phyloP scores from a whole-genome alignment of 2,888 invertebrate genomes.

The Coenonympha glycerion region DNA sequence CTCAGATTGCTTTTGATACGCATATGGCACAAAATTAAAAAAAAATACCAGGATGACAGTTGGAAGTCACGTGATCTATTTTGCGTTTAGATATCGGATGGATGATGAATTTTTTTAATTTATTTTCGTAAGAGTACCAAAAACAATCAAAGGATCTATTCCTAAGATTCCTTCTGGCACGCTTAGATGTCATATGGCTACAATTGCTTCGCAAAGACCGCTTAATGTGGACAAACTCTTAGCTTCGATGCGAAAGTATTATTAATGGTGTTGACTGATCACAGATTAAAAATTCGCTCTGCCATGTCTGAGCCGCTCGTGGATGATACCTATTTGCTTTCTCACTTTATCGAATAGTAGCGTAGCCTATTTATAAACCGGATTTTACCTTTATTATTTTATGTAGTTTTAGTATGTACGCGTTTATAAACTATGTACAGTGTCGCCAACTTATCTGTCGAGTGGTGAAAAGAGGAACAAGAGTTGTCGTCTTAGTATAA shows the following conservation, averaged over 20 bases:
- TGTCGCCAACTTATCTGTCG: constrained; percentile 30
- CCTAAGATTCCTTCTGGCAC: no score
- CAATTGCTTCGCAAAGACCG: not conserved
- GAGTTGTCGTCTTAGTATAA: no score
- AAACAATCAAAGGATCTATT: no score
- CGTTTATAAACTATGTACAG: constrained; percentile 50
- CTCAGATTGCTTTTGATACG: no score
- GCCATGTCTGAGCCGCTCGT: constrained; percentile 4
- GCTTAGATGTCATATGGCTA: no score
- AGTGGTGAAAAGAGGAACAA: no score
- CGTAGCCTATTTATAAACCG: constrained; percentile 23
- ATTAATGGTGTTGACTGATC: not conserved
- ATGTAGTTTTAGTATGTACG: constrained; percentile 39
- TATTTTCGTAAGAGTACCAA: no score
- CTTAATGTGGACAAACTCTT: not conserved
- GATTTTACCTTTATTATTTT: constrained; percentile 36
- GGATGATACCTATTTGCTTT: constrained; percentile 14
- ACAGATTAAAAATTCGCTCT: not conserved
- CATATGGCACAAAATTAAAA: no score
- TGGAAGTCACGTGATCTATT: no score
- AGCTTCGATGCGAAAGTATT: not conserved
- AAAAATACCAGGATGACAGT: no score
- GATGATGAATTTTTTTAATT: no score
- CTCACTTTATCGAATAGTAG: constrained; percentile 15
- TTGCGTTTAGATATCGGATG: no score